A percentile compares a stretch with the other conserved stretches of the same genome.
Conservation (phyloP, 2,797 vertebrate species). For the Myioborus melanocephalus region DNA sequence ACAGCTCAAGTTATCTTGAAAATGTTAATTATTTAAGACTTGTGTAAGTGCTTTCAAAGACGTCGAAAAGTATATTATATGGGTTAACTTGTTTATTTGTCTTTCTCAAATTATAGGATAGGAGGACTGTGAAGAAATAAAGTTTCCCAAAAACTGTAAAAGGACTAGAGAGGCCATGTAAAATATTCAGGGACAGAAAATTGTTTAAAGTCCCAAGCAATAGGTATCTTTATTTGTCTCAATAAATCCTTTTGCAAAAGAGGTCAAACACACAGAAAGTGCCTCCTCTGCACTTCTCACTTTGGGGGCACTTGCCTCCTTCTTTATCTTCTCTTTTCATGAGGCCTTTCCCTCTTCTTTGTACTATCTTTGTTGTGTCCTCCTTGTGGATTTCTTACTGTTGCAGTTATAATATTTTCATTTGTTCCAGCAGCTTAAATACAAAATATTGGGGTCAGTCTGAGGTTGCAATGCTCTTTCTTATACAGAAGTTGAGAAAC, state of each 20-base stretch:
- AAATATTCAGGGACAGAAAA: not conserved
- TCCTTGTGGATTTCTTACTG: not conserved
- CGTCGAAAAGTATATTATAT: not conserved
- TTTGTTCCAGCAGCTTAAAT: not conserved
- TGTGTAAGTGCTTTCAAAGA: not conserved
- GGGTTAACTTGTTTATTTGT: not conserved
- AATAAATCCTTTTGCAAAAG: not conserved
- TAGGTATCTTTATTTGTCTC: not conserved
- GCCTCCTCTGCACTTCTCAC: not conserved
- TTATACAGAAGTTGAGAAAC: not conserved
- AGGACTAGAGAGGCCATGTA: not conserved
- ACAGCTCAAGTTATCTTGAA: not conserved
- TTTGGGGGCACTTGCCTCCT: not conserved
- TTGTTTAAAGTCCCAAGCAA: not conserved
- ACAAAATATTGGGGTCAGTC: not conserved
- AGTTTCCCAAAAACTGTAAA: not conserved
- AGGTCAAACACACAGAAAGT: not conserved
- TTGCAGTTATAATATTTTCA: not conserved
- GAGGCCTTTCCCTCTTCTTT: not conserved
- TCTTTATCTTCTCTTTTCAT: not conserved
- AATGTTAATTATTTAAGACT: not conserved
- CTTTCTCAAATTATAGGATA: not conserved
- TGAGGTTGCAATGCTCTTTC: not conserved
- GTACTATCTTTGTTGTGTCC: not conserved
- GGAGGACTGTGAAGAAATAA: not conserved